Conservation (phyloP, 2,113 vertebrate species). For the Sapayoa aenigma region DNA sequence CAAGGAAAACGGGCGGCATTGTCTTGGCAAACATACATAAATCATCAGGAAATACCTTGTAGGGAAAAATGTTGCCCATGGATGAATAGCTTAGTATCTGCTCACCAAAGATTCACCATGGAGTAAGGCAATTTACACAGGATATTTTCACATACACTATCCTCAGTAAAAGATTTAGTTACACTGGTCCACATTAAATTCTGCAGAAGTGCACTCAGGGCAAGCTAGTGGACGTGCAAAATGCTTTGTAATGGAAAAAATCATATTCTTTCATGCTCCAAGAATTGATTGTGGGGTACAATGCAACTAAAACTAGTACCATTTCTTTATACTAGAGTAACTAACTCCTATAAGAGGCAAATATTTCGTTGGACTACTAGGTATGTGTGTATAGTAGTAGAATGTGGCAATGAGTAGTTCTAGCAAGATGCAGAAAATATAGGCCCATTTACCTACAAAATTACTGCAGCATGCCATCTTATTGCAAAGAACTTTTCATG, state of each 20-base stretch:
- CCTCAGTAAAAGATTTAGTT: neutral
- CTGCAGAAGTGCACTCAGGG: neutral
- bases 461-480: neutral
- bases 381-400: neutral
- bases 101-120: neutral
- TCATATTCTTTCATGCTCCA: neutral
- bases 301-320: fast-evolving
- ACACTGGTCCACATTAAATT: neutral
- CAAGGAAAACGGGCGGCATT: neutral
- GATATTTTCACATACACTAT: neutral
- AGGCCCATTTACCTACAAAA: neutral
- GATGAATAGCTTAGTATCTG: neutral
- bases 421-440: neutral
- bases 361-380: neutral
- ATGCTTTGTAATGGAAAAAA: neutral
- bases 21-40: neutral
- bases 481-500: neutral
- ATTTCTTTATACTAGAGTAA: neutral
- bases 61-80: neutral
- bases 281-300: neutral
- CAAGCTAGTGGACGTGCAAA: neutral
- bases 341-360: neutral
- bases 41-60: neutral
- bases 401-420: neutral
- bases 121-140: neutral